Percentiles rank a stretch among this genome's conserved stretches.
These are phyloP conservation scores for Dermochelys coriacea DNA, from an alignment of 2,797 vertebrate species.

Conservation along the genomic window DNA sequence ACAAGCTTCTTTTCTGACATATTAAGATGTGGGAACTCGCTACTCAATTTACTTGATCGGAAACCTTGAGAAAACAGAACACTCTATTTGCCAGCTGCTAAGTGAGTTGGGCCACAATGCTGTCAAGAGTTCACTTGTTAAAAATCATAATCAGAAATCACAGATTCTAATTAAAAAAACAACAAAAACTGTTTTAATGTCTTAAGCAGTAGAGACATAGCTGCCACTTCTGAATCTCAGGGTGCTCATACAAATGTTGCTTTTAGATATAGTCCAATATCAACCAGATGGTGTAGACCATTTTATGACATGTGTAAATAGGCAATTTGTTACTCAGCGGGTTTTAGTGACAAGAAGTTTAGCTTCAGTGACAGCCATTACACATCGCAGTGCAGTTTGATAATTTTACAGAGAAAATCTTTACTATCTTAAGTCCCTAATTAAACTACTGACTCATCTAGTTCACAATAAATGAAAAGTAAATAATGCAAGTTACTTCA, in stretches of 20 bases:
- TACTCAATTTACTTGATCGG: background rate
- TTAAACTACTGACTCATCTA: background rate
- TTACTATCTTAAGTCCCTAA: background rate
- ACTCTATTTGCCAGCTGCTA: background rate
- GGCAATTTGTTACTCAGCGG: background rate
- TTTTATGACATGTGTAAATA: background rate
- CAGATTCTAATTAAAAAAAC: background rate
- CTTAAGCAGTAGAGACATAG: background rate
- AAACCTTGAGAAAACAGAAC: background rate
- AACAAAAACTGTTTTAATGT: background rate
- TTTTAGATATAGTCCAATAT: background rate
- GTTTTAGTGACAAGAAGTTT: background rate
- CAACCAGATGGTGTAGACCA: background rate
- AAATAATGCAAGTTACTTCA: background rate
- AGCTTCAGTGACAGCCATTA: background rate
- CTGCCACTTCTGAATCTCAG: background rate
- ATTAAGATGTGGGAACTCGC: conserved; percentile 10
- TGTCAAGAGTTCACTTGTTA: background rate
- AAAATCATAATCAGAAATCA: background rate
- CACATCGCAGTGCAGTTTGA: background rate
- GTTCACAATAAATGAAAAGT: background rate
- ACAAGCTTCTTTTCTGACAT: background rate
- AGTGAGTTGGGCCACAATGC: background rate
- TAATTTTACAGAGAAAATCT: background rate
- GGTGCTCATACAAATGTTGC: background rate